Evolutionary conservation across 2,888 invertebrate genomes (phyloP).

Genomic region (Pollenia amentaria): DNA sequence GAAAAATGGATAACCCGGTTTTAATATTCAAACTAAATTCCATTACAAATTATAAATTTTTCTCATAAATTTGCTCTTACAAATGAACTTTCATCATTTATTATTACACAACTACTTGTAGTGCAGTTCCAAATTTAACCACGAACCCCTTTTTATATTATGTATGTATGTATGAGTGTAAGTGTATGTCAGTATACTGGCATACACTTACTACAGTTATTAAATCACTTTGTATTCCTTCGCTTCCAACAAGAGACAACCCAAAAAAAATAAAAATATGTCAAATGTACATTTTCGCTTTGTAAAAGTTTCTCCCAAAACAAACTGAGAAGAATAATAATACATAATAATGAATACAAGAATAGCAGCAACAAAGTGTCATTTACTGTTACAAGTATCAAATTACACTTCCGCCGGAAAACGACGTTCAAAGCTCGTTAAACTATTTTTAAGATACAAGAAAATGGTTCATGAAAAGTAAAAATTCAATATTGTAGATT

Average conservation of each 20-base stretch:
- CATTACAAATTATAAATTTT: conserved; percentile 30
- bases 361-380: conserved; percentile 72
- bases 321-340: conserved; percentile 72
- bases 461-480: conserved; percentile 43
- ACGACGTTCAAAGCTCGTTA: conserved; percentile 75
- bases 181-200: too few species aligned
- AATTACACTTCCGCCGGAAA: conserved; percentile 82
- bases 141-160: conserved; percentile 48
- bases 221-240: background rate
- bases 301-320: conserved; percentile 74
- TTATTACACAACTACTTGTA: background rate
- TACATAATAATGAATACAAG: conserved; percentile 75
- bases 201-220: too few species aligned
- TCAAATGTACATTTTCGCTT: conserved; percentile 33
- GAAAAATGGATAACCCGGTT: too few species aligned
- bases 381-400: conserved; percentile 80
- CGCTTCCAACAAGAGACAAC: conserved; percentile 7
- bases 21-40: background rate
- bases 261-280: conserved; percentile 20
- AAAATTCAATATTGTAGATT: conserved; percentile 65
- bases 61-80: conserved; percentile 53
- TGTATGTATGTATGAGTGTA: background rate
- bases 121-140: conserved; percentile 15
- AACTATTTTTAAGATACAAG: conserved; percentile 68
- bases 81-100: conserved; percentile 46